Conservation (phyloP, 1,140 invertebrate genomes). For the Stenopsyche tienmushanensis region DNA sequence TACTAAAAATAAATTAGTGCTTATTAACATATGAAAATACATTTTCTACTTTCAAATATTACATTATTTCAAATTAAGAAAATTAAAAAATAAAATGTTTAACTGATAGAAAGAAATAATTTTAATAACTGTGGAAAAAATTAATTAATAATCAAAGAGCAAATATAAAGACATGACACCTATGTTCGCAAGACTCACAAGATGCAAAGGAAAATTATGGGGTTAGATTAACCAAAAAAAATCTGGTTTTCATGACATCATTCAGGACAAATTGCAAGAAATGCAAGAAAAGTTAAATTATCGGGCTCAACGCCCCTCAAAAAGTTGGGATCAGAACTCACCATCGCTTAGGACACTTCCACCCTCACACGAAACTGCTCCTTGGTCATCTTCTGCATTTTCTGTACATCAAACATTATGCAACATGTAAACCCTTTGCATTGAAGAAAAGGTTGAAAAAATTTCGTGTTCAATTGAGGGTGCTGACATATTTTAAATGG, state of each 20-base stretch:
- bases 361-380: conserved; percentile 21
- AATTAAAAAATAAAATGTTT: too few species aligned
- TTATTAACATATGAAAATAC: too few species aligned
- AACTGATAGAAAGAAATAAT: too few species aligned
- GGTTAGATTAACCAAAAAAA: conserved; percentile 1
- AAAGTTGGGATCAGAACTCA: conserved; percentile 15
- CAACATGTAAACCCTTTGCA: conserved; percentile 11
- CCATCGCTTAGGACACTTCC: conserved; percentile 19
- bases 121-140: too few species aligned
- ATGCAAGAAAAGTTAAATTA: conserved; percentile 21
- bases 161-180: not conserved
- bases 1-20: too few species aligned
- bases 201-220: not conserved
- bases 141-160: too few species aligned
- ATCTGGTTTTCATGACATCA: not conserved
- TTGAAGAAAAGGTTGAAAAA: not conserved
- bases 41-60: too few species aligned
- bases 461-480: not conserved
- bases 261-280: conserved; percentile 5
- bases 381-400: conserved; percentile 28
- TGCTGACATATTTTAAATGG: not conserved
- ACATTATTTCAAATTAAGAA: too few species aligned
- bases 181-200: not conserved
- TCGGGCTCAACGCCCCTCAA: conserved; percentile 11
- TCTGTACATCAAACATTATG: conserved; percentile 27